Evolutionary conservation across 2,888 invertebrate genomes (phyloP).

Genomic region (Cabera pusaria): DNA sequence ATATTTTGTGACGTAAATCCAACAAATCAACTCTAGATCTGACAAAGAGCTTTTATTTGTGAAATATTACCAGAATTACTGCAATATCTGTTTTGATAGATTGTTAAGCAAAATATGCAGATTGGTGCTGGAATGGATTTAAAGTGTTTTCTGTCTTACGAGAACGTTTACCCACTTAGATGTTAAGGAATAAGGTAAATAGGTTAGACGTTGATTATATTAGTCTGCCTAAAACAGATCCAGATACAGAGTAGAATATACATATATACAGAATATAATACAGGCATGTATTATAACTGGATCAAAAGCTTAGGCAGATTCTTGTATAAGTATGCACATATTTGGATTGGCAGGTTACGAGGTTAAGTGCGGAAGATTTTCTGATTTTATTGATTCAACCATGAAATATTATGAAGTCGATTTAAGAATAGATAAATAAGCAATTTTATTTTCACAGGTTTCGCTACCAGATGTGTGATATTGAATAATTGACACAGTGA

Average conservation of each 20-base stretch:
- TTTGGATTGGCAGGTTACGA: neutral
- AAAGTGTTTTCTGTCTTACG: neutral
- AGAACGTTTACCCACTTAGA: no score
- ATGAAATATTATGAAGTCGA: no score
- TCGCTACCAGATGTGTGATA: no score
- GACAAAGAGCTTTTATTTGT: conserved; percentile 37
- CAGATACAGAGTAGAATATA: conserved; percentile 12
- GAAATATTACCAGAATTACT: conserved; percentile 44
- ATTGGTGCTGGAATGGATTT: conserved; percentile 3
- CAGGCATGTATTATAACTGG: no score
- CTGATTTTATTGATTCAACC: conserved; percentile 1
- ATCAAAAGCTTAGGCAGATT: conserved; percentile 3
- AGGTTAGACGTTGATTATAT: conserved; percentile 1
- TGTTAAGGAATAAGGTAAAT: conserved; percentile 3
- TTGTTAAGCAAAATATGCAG: conserved; percentile 9
- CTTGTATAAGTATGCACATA: neutral
- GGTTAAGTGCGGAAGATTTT: conserved; percentile 1
- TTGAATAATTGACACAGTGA: no score
- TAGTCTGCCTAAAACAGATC: conserved; percentile 2
- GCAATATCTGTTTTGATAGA: conserved; percentile 10
- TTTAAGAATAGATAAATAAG: no score
- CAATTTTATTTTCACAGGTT: no score
- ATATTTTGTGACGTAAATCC: conserved; percentile 57
- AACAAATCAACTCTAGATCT: conserved; percentile 48
- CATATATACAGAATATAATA: no score